A percentile compares a stretch with the other conserved stretches of the same genome.
These are phyloP conservation scores for Acromyrmex echinatior DNA, from an alignment of 1,140 invertebrate genomes.

Conservation along the genomic window DNA sequence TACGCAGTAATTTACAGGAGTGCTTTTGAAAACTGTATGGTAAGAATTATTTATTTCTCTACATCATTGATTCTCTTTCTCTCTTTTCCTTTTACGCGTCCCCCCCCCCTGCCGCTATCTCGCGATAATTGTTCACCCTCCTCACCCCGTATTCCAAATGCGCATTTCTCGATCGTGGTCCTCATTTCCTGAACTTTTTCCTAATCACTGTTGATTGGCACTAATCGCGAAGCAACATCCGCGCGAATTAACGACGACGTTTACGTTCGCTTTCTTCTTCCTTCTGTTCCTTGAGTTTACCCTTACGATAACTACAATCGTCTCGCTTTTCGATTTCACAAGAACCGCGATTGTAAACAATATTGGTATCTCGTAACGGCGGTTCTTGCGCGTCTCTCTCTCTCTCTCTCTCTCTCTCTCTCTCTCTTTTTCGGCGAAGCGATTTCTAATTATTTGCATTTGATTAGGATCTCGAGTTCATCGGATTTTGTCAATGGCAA, in stretches of 20 bases:
- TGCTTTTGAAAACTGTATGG: constrained; percentile 66
- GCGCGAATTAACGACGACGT: constrained; percentile 62
- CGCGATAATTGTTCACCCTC: background rate
- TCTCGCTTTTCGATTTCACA: constrained; percentile 3
- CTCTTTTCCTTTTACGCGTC: constrained; percentile 1
- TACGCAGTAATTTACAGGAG: constrained; percentile 75
- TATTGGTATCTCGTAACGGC: background rate
- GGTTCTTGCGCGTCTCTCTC: background rate
- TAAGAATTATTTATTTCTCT: constrained; percentile 36
- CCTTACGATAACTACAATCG: background rate
- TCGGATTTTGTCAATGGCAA: constrained; percentile 4
- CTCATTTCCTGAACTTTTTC: constrained; percentile 17
- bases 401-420: too few relatives aligned
- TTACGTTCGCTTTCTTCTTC: background rate
- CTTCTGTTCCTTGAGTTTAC: background rate
- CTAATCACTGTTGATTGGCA: constrained; percentile 54
- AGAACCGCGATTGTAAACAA: constrained; percentile 15
- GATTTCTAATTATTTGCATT: constrained; percentile 15
- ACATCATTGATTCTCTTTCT: background rate
- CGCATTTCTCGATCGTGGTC: constrained; percentile 30
- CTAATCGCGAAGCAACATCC: constrained; percentile 52
- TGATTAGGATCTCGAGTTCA: constrained; percentile 10
- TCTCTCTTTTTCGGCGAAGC: background rate
- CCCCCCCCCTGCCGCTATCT: background rate
- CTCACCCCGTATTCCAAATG: background rate